Evolutionary conservation across 2,888 invertebrate genomes (phyloP), one percentile per base, ranked within the genome.

Genomic region (Noctua fimbriata): DNA sequence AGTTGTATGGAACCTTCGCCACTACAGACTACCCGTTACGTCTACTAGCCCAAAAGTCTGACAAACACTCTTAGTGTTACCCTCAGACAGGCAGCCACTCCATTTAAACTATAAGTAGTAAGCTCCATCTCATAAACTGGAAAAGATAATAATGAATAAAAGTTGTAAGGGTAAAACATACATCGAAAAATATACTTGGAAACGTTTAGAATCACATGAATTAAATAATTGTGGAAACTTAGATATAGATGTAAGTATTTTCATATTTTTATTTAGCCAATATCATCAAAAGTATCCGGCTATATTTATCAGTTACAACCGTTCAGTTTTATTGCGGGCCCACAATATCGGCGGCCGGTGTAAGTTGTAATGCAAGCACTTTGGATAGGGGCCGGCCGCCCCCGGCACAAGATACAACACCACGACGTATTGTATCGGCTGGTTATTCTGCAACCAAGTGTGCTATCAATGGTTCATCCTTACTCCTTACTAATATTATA

Each of bases 321-420:
- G 77, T 81, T 86, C 86, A 81, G 76, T 88, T 85, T 86, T 83
- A 88, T 78, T 86, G 79, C 78, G 28, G 76, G 69, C 72, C 73
- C 84, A 82, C 86, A 84, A 82, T 88, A 89, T 89, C 87, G 85
- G 69, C 82, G 69, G 83, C 81, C 73, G 91, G 44, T 91, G 92
- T 91, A 92, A 93, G 92, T 93, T 93, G 90, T 93, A 93, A 93
- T 93, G 92, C 92, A 92, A 93, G 93, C 94, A 91, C 91, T 93
- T 94, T 92, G 87, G 89, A 91, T 92, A 90, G 94, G 95, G 95
- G 93, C 76, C 60, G 60, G 60, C 93, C 93, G 94, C 95, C 95
- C 93, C 88, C 89, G 90, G 92, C 92, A 95, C 91, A 92, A 93
- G 93, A 94, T 87, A 93, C 92, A 91, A 92, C 78, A 65, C 71